These are phyloP conservation scores for Tineola bisselliella DNA, from an alignment of 2,888 invertebrate species.

Conservation along the genomic window DNA sequence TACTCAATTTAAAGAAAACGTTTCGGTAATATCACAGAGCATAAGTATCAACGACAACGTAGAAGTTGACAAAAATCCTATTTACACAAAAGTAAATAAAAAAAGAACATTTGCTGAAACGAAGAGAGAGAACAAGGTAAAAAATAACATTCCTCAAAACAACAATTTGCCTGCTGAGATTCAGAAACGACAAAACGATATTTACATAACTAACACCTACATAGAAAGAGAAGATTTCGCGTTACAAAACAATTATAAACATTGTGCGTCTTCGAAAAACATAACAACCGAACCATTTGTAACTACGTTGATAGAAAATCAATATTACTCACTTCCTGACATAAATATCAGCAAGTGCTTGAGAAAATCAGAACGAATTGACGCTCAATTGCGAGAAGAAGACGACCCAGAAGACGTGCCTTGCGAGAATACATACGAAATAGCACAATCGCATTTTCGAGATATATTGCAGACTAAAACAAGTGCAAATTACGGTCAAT, in stretches of 20 bases:
- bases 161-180: neutral
- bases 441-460: slow-evolving; percentile 50
- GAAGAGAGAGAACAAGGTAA: slow-evolving; percentile 39
- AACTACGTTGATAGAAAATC: slow-evolving; percentile 70
- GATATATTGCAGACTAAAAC: slow-evolving; percentile 45
- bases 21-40: slow-evolving; percentile 23
- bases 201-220: slow-evolving; percentile 49
- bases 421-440: slow-evolving; percentile 55
- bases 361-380: slow-evolving; percentile 76
- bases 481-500: slow-evolving; percentile 49
- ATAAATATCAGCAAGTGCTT: slow-evolving; percentile 75
- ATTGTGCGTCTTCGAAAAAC: slow-evolving; percentile 51
- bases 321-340: slow-evolving; percentile 77
- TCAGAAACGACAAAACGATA: slow-evolving; percentile 38
- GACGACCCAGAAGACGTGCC: slow-evolving; percentile 54
- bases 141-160: neutral
- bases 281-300: slow-evolving; percentile 62
- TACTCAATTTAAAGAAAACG: slow-evolving; percentile 49
- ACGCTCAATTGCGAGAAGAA: slow-evolving; percentile 71
- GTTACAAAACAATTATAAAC: slow-evolving; percentile 33
- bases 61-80: slow-evolving; percentile 37
- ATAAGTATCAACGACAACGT: slow-evolving; percentile 26
- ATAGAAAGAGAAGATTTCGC: slow-evolving; percentile 50
- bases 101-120: slow-evolving; percentile 67
- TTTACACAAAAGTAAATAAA: slow-evolving; percentile 58